Evolutionary conservation across 1,140 invertebrate species (phyloP), one percentile per base, ranked within the genome.

Genomic region (Aphis gossypii): DNA sequence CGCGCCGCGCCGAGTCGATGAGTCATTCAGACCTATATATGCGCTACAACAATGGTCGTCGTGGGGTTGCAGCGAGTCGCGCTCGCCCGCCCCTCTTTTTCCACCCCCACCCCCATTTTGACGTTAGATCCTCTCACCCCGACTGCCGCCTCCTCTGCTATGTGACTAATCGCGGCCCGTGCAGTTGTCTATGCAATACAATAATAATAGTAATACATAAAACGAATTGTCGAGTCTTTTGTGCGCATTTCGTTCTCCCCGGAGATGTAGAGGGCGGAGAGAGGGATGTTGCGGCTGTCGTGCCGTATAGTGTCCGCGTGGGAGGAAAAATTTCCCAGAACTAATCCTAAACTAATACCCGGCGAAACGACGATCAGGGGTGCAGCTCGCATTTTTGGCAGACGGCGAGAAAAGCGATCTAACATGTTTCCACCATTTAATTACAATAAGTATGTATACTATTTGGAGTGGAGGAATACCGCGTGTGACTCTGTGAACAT

Each of bases 1-100:
- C 41, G 84, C 84, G 25, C 9, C 46, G 46, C n/a, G 86, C 48
- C 41, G 23, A 8, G 20, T 21, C 87, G 35, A 89, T 89, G 87
- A 89, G 87, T 89, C 87, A 89, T 38, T 3, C 25, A 25, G 48
- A 51, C 60, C 60, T 76, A n/a, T 76, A 76, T 76, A 76, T 76
- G 87, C 21, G 87, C 35, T 89, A 89, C 51, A 89, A 89, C 87
- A 89, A 89, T 89, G 35, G 87, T 56, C 87, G 87, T 14, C 87
- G 87, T 54, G 8, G 87, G 87, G 87, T 89, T 56, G 60, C 30
- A 76, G 30, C 0, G 87, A 89, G 51, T 89, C 11, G 30, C 48
- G 38, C 38, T 84, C 56, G 20, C 84, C 44, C 87, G n/a, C 6
- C 87, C 87, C 30, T 51, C n/a, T 21, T n/a, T n/a, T n/a, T 20